Evolutionary conservation across 2,888 invertebrate genomes (phyloP).

Genomic region (Nomada lathburiana): DNA sequence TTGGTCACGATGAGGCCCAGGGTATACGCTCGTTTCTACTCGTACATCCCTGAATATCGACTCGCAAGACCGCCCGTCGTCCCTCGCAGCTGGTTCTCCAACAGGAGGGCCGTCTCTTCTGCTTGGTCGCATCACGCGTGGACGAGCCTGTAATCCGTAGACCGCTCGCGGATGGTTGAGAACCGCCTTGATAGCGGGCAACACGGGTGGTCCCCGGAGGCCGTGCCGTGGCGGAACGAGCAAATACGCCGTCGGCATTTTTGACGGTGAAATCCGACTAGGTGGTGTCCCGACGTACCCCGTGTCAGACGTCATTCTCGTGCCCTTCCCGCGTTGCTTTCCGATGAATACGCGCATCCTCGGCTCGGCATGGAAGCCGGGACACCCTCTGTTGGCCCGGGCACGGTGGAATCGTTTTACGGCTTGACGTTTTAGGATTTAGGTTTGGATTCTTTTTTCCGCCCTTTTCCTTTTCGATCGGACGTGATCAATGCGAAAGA

Average conservation of each 20-base stretch:
- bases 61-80: conserved; percentile 60
- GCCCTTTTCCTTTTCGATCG: too few species aligned
- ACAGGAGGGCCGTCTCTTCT: neutral
- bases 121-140: neutral
- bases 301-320: conserved; percentile 71
- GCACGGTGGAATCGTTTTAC: neutral
- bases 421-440: neutral
- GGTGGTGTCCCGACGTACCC: conserved; percentile 75
- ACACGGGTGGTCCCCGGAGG: conserved; percentile 82
- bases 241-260: conserved; percentile 83
- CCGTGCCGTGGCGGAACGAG: conserved; percentile 81
- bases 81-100: conserved; percentile 41
- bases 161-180: conserved; percentile 72
- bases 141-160: neutral
- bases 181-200: conserved; percentile 76
- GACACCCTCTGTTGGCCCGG: neutral
- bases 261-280: conserved; percentile 83
- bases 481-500: too few species aligned
- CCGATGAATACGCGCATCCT: conserved; percentile 61
- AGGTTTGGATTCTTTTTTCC: neutral
- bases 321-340: conserved; percentile 70
- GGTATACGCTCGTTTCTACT: conserved; percentile 44
- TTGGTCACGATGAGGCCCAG: conserved; percentile 56
- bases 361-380: neutral
- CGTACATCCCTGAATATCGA: conserved; percentile 60